phyloP scores from a whole-genome alignment of 1,140 invertebrate species.

The Globodera ellingtonae region DNA sequence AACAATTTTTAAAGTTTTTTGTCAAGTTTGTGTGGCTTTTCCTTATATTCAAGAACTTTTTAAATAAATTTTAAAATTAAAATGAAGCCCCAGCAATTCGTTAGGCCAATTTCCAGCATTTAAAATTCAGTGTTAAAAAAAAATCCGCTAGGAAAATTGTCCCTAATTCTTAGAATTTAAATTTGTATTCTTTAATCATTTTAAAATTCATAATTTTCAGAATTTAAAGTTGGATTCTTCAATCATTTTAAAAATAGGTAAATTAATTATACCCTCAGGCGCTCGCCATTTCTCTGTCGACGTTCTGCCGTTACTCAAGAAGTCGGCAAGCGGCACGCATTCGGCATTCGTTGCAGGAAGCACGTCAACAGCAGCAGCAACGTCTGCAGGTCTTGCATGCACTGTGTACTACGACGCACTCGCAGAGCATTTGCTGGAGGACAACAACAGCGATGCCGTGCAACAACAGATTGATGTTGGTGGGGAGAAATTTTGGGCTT shows the following conservation, averaged over 20 bases:
- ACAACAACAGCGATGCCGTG: neutral
- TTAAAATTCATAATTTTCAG: neutral
- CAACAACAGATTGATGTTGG: neutral
- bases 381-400: neutral
- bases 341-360: neutral
- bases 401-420: conserved; percentile 16
- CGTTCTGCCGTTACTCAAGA: neutral
- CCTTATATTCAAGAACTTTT: neutral
- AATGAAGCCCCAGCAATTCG: neutral
- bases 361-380: neutral
- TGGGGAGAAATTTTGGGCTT: neutral
- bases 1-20: neutral
- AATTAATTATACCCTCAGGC: neutral
- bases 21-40: neutral
- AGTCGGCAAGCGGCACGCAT: neutral
- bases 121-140: too few relatives aligned
- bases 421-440: neutral
- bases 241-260: neutral
- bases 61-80: neutral
- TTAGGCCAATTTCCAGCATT: neutral
- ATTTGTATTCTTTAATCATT: neutral
- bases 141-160: too few relatives aligned
- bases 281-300: neutral
- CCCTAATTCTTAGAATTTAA: too few relatives aligned
- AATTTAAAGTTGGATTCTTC: neutral